Base-by-base conservation (phyloP, 2,797 vertebrate genomes). In the Anguilla megastoma region DNA sequence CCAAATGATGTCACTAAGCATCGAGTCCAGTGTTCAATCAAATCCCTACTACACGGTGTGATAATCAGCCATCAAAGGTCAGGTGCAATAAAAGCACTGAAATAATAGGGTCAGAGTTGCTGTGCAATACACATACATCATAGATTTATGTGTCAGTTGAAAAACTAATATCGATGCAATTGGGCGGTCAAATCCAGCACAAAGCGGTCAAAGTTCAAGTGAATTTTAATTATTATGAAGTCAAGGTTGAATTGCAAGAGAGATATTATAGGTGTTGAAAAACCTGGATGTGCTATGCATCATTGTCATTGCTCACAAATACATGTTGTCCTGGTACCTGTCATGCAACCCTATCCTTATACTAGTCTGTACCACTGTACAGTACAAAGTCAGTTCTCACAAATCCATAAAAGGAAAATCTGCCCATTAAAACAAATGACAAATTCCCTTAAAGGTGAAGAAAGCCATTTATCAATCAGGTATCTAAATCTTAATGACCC, bases 61-160 rank as follows among this genome's bases (percentile, higher is more conserved):
- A 54, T 79, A 54, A 63, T 85, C 54, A 21, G 71, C 74, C 58
- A 2, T 54, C 27, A 33, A 18, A 21, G 18, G 66, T 41, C 52
- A 85, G 84, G 60, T 54, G 66, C 54, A 76, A 76, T 36, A 33
- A 41, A 54, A 54, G 48, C 71, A 66, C 60, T 71, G 83, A 88
- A 83, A 66, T 60, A 24, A 69, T 85, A 69, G 91, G 94, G 94
- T 95, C 94, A 94, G 88, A 91, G 88, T 91, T 16, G 71, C 91
- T 91, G 86, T 87, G 91, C 83, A 14, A 86, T 88, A 84, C 90
- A 74, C 89, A 95, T 95, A 92, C 91, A 96, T 95, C 95, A 95
- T 89, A 80, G 90, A 88, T 90, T 90, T 48, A 86, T 54, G 52
- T 88, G 93, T 93, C 93, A 93, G 1, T 88, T 92, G 94, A 95